These are phyloP conservation scores for Cotesia vestalis DNA, from an alignment of 1,140 invertebrate species.

Conservation along the genomic window DNA sequence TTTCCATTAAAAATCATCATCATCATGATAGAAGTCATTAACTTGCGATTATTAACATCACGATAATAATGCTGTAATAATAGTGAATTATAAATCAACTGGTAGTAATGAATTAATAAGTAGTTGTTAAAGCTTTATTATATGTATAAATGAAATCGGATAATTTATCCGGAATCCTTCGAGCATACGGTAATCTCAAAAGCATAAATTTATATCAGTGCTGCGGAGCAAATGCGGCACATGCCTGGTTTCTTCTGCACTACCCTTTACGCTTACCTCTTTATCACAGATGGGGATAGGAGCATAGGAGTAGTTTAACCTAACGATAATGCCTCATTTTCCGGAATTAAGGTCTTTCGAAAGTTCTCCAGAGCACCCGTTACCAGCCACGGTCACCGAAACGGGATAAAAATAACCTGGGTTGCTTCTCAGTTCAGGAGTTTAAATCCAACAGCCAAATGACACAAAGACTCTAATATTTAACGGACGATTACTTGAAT, in stretches of 20 bases:
- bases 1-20: too few relatives aligned
- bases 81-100: too few relatives aligned
- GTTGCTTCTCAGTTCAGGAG: background rate
- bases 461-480: background rate
- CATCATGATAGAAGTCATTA: too few relatives aligned
- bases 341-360: slow-evolving; percentile 17
- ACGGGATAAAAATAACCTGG: background rate
- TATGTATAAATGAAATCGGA: background rate
- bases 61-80: too few relatives aligned
- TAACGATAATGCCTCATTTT: slow-evolving; percentile 30
- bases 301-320: background rate
- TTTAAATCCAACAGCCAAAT: background rate
- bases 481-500: slow-evolving; percentile 9
- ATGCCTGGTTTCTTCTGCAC: background rate
- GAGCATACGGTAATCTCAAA: slow-evolving; percentile 14
- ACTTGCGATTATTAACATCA: too few relatives aligned
- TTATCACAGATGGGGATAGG: background rate
- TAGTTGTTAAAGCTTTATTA: background rate
- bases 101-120: too few relatives aligned
- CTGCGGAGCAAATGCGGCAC: slow-evolving; percentile 25
- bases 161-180: background rate
- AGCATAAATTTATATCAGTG: slow-evolving; percentile 29
- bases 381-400: slow-evolving; percentile 23
- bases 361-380: background rate
- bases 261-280: background rate